Evolutionary conservation across 2,113 vertebrate genomes (phyloP), one percentile per base, ranked within the genome.

Genomic region (Gobiocypris rarus): DNA sequence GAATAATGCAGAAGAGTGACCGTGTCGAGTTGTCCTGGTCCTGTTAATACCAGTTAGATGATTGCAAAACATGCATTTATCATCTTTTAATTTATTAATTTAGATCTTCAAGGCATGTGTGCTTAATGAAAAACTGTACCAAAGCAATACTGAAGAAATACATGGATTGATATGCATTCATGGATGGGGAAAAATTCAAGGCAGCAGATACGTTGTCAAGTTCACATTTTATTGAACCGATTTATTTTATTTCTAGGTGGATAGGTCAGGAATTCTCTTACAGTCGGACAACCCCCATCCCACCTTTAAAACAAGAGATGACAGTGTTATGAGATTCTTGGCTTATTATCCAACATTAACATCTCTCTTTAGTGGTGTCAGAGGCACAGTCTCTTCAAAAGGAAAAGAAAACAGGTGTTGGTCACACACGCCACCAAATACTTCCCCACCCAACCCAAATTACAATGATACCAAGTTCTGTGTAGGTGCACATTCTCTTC

Each of bases 171-270:
- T 2, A 10, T 19, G 9, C 31, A 69, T 31, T 19, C 63, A 4
- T 9, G 9, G 63, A 38, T 75, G 0, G 28, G 26, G 22, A 67
- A 11, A 50, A 19, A 17, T 52, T 43, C 67, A 59, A 41, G 82
- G 26, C n/a, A 48, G 86, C n/a, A 65, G 86, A 48, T 41, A 90
- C 71, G 77, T 89, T 91, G 88, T 91, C 69, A 94, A 91, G 89
- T 89, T 89, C 86, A 92, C 86, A 76, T 91, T 95, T 94, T 95
- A 94, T 93, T 96, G 91, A 94, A 93, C 87, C 90, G 84, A 88
- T 86, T 84, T 48, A 70, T 91, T 92, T 94, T 89, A 93, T 93
- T 88, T 90, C 91, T 88, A 93, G 86, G 75, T 90, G 85, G 87
- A 88, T 85, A 89, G 84, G 85, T 87, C 89, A 10, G 54, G 75